These are phyloP conservation scores for Poecile montanus DNA, from an alignment of 2,797 vertebrate species.

Conservation along the genomic window DNA sequence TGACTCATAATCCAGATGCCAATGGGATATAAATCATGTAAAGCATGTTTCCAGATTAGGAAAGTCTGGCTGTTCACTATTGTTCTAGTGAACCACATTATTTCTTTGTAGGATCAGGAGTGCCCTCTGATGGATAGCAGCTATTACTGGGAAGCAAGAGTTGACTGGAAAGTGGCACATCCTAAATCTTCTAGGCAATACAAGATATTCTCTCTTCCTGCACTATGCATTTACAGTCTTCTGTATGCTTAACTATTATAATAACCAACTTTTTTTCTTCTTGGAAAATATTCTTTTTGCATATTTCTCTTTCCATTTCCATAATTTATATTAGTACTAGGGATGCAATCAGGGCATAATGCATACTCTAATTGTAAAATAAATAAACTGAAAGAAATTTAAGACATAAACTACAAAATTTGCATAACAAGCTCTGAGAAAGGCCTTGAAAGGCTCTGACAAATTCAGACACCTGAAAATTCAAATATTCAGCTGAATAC, in stretches of 20 bases:
- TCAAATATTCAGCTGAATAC: not conserved
- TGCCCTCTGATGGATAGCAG: conserved; percentile 65
- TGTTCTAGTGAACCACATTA: not conserved
- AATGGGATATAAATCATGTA: conserved; percentile 64
- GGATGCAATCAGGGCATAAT: not conserved
- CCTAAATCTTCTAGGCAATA: not conserved
- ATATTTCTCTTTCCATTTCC: not conserved
- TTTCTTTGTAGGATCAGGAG: conserved; percentile 64
- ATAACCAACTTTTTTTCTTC: not conserved
- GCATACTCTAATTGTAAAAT: not conserved
- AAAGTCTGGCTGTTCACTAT: conserved; percentile 35
- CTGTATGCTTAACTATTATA: not conserved
- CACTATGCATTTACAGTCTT: not conserved
- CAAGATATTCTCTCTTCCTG: not conserved
- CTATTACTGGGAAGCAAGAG: not conserved
- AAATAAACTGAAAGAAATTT: not conserved
- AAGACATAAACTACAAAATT: not conserved
- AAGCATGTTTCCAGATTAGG: conserved; percentile 56
- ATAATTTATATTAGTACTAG: not conserved
- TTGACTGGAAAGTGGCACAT: not conserved
- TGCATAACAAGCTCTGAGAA: not conserved
- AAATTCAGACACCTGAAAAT: not conserved
- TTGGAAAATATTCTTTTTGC: not conserved
- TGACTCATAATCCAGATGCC: conserved; percentile 73
- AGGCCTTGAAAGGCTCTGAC: not conserved